Base-by-base conservation (phyloP, 2,888 invertebrate genomes). In the Ennomos erosarius region DNA sequence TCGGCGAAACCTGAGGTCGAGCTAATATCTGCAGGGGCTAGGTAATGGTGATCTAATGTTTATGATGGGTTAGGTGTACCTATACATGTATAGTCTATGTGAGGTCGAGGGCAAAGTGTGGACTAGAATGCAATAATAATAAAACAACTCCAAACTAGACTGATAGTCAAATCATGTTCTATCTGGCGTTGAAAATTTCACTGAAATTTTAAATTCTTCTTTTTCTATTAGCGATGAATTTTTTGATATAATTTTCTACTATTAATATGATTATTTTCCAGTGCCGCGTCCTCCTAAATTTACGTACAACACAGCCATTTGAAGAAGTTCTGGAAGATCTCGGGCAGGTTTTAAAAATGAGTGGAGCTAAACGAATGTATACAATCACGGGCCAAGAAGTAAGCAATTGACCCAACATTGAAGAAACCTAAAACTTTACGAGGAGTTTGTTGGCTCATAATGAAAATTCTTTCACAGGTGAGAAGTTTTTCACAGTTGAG, bases 271-370 rank as follows among this genome's bases (percentile, higher is more conserved):
- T 26, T 3, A 35, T 36, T 37, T 59, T 53, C 10, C 92, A 98
- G 97, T 97, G 98, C 83, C 96, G 98, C 64, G 98, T 99, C 48
- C 92, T 99, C 69, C 92, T 99, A 64, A 99, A 99, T 83, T 94
- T 98, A 73, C 95, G 97, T 66, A 98, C 98, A 12, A 96, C 97
- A 35, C 98, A 98, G 79, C 97, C 98, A 0, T 99, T 98, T 81
- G 98, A 98, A 88, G 98, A 98, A 81, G 97, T 99, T 36, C 92
- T 99, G 57, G 96, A 96, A 83, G 98, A 99, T 88, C 94, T 99
- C 77, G 98, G 98, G 45, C 97, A 97, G 91, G 97, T 98, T 46
- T 93, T 99, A 66, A 98, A 97, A 93, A 97, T 98, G 95, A 97
- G 95, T 77, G 96, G 97, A 62, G 97, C 97, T 67, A 97, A 97